These are phyloP conservation scores for Stratiomys singularior DNA, from an alignment of 2,888 invertebrate species.

Conservation along the genomic window DNA sequence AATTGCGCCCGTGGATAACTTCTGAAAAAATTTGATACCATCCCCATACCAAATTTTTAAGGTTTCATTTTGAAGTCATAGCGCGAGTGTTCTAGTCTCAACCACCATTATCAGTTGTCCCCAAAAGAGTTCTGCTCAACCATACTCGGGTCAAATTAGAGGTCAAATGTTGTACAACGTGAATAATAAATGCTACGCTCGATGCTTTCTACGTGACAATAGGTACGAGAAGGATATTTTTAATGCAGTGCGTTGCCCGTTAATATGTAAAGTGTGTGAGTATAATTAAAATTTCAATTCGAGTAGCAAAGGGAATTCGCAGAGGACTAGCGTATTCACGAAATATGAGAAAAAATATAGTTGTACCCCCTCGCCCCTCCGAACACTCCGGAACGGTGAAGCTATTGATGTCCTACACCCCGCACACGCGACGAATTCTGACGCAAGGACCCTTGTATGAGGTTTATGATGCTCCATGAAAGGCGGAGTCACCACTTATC, in stretches of 20 bases:
- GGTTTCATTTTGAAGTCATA: too few species aligned
- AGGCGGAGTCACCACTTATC: constrained; percentile 19
- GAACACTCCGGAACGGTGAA: too few species aligned
- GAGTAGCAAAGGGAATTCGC: not conserved
- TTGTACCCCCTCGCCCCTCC: not conserved
- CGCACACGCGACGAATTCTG: not conserved
- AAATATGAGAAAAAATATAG: not conserved
- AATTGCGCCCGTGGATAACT: not conserved
- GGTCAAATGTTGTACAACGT: not conserved
- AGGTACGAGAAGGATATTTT: not conserved
- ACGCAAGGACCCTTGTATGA: not conserved
- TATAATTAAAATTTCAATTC: constrained; percentile 11
- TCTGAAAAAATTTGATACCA: too few species aligned
- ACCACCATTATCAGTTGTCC: too few species aligned
- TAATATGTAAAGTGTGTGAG: not conserved
- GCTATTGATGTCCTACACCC: not conserved
- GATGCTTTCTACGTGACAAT: not conserved
- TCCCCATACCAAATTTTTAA: too few species aligned
- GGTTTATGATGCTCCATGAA: constrained; percentile 4
- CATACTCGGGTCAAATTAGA: not conserved
- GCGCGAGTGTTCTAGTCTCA: too few species aligned
- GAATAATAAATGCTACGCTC: not conserved
- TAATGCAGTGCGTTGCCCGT: not conserved
- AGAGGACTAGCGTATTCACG: not conserved
- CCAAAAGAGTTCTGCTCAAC: not conserved